phyloP scores from a whole-genome alignment of 2,113 vertebrate genomes.

The Pachyramphus minor region DNA sequence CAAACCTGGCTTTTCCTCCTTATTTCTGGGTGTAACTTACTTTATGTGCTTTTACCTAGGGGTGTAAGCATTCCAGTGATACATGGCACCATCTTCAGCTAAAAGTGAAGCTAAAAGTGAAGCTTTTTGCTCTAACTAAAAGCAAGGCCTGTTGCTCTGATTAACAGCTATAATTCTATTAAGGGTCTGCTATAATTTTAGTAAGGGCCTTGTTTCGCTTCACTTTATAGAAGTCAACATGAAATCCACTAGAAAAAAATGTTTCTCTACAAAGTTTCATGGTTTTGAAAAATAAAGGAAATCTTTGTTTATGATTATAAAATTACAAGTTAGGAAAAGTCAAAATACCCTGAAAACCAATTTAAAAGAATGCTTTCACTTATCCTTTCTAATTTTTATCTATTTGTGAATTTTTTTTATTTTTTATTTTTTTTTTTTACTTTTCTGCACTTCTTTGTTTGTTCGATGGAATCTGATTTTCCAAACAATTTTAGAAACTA shows the following conservation, averaged over 20 bases:
- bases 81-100: too few relatives aligned
- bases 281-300: background rate
- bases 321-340: background rate
- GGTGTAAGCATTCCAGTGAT: too few relatives aligned
- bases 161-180: too few relatives aligned
- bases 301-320: background rate
- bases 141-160: too few relatives aligned
- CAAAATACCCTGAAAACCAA: background rate
- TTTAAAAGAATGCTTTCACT: background rate
- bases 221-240: background rate
- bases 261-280: background rate
- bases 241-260: background rate
- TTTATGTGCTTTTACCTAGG: too few relatives aligned
- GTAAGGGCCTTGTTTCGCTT: too few relatives aligned
- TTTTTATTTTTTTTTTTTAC: background rate
- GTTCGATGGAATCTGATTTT: background rate
- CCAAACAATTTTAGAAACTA: background rate
- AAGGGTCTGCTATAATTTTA: too few relatives aligned
- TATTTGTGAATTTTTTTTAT: too few relatives aligned
- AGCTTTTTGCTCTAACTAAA: too few relatives aligned
- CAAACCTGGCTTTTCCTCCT: too few relatives aligned
- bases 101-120: too few relatives aligned
- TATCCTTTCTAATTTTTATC: background rate
- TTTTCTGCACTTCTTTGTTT: background rate
- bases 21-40: too few relatives aligned